phyloP scores from a whole-genome alignment of 1,140 invertebrate species.

The Agrypnia vestita region DNA sequence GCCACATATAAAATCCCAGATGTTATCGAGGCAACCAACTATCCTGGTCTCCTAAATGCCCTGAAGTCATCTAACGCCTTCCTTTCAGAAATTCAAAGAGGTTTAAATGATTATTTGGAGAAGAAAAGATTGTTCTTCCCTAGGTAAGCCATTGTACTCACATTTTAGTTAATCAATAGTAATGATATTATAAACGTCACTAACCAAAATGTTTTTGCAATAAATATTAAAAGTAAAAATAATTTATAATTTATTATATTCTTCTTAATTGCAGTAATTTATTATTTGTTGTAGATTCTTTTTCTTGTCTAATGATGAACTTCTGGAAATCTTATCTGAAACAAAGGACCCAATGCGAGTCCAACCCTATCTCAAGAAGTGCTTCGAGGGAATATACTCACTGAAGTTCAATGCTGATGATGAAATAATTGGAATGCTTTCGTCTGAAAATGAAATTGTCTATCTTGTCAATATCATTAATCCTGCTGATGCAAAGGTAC shows the following conservation, averaged over 20 bases:
- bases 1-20: constrained; percentile 79
- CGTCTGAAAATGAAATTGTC: constrained; percentile 90
- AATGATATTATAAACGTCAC: no score
- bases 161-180: no score
- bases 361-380: constrained; percentile 96
- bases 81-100: constrained; percentile 94
- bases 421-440: constrained; percentile 93
- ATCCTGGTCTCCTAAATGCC: constrained; percentile 83
- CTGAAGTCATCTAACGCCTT: constrained; percentile 81
- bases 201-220: no score
- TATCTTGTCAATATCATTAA: constrained; percentile 85
- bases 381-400: constrained; percentile 89
- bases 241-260: no score
- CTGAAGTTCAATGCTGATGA: constrained; percentile 86
- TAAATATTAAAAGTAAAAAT: no score
- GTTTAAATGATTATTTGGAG: constrained; percentile 96
- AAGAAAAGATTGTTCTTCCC: constrained; percentile 97
- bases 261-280: no score
- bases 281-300: constrained; percentile 83
- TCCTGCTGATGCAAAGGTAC: constrained; percentile 90
- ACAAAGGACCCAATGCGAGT: constrained; percentile 93
- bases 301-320: constrained; percentile 96
- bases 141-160: constrained; percentile 68
- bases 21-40: constrained; percentile 88
- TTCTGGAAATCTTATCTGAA: constrained; percentile 95